Conservation (phyloP, 2,888 invertebrate genomes). For the Coremacera marginata region DNA sequence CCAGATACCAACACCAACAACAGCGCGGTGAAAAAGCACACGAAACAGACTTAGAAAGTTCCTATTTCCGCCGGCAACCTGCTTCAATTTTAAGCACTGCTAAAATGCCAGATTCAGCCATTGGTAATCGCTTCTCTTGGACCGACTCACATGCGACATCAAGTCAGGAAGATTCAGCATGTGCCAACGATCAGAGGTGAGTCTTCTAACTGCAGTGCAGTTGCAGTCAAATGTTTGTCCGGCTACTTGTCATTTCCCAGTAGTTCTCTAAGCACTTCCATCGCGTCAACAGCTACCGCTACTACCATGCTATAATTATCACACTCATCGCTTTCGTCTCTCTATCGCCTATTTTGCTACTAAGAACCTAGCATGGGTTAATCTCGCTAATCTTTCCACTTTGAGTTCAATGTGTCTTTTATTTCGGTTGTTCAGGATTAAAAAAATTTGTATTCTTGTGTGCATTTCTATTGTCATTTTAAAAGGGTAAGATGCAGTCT, state of each 20-base stretch:
- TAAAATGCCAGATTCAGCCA: constrained; percentile 50
- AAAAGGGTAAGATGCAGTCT: constrained; percentile 32
- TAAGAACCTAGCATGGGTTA: neutral
- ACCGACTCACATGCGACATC: constrained; percentile 44
- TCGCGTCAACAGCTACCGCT: constrained; percentile 5
- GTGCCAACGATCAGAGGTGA: constrained; percentile 61
- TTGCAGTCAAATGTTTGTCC: neutral
- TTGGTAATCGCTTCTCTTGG: constrained; percentile 44
- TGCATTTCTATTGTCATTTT: constrained; percentile 33
- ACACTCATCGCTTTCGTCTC: constrained; percentile 18
- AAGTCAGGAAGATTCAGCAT: constrained; percentile 55
- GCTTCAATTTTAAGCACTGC: constrained; percentile 79
- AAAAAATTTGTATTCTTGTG: constrained; percentile 22
- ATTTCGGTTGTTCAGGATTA: constrained; percentile 16
- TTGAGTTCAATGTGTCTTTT: constrained; percentile 5
- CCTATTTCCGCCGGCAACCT: constrained; percentile 84
- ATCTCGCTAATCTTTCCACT: neutral
- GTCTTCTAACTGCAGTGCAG: constrained; percentile 30
- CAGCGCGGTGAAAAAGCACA: constrained; percentile 52
- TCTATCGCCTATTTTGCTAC: constrained; percentile 21
- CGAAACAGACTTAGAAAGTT: constrained; percentile 82
- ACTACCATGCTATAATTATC: constrained; percentile 2
- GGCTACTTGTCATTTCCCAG: constrained; percentile 13
- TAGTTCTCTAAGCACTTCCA: constrained; percentile 18
- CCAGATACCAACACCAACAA: constrained; percentile 60